A percentile compares a stretch with the other conserved stretches of the same genome.
Conservation (phyloP, 2,888 invertebrate genomes). For the Drosophila monieri region DNA sequence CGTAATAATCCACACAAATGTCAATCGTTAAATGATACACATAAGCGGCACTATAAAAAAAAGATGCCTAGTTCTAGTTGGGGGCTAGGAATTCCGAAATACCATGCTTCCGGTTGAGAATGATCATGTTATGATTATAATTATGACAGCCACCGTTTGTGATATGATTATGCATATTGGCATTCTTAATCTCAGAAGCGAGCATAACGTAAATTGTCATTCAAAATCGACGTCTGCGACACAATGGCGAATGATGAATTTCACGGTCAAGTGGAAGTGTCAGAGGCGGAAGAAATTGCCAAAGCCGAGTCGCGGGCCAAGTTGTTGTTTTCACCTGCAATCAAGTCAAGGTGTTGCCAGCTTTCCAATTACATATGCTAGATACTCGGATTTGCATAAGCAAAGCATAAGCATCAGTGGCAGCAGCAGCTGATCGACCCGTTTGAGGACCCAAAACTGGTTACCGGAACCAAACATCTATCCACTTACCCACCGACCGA, state of each 20-base stretch:
- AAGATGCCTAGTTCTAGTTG: conserved; percentile 39
- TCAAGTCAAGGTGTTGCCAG: conserved; percentile 64
- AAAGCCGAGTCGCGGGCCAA: conserved; percentile 47
- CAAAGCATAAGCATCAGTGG: conserved; percentile 15
- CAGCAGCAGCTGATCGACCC: conserved; percentile 62
- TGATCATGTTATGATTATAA: conserved; percentile 50
- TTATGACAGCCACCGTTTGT: conserved; percentile 27
- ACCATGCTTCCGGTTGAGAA: conserved; percentile 63
- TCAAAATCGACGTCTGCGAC: conserved; percentile 57
- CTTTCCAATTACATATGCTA: conserved; percentile 72
- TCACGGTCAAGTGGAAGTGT: conserved; percentile 68
- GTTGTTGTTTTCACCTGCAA: conserved; percentile 64
- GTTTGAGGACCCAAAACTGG: conserved; percentile 65
- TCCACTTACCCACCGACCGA: background rate
- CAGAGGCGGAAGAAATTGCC: conserved; percentile 75
- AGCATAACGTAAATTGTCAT: conserved; percentile 68
- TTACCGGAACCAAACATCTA: conserved; percentile 55
- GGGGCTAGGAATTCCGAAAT: conserved; percentile 10
- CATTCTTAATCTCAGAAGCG: conserved; percentile 57
- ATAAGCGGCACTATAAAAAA: conserved; percentile 10
- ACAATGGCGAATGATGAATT: conserved; percentile 47
- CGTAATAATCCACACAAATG: conserved; percentile 26
- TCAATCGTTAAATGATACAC: conserved; percentile 42
- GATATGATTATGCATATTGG: conserved; percentile 57
- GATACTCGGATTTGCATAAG: conserved; percentile 66